Percentiles rank a stretch among this genome's conserved stretches.
These are phyloP conservation scores for Lepidocyrtinus sp. DNA, from an alignment of 2,888 invertebrate species.

Conservation along the genomic window DNA sequence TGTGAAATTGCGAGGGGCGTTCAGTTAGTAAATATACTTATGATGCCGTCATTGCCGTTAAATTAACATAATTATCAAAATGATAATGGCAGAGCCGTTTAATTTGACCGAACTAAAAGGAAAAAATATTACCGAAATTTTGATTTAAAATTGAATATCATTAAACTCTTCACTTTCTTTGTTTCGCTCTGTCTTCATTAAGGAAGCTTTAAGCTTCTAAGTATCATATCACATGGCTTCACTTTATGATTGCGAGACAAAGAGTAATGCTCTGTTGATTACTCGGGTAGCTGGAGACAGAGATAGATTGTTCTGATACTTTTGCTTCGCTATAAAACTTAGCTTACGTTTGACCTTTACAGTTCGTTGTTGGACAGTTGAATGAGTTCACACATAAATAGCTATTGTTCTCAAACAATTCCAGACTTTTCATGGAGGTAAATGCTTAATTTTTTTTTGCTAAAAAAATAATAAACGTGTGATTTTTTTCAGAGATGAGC, in stretches of 20 bases:
- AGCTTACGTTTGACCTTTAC: conserved; percentile 4
- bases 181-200: not conserved
- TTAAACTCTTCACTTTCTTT: conserved; percentile 5
- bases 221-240: not conserved
- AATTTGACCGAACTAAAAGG: not conserved
- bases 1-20: conserved; percentile 15
- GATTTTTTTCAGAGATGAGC: conserved; percentile 54
- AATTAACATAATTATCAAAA: conserved; percentile 11
- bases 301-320: not conserved
- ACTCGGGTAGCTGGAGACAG: too few species aligned
- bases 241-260: conserved; percentile 9
- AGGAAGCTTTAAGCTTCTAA: not conserved
- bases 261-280: not conserved
- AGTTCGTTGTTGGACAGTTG: not conserved
- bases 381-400: not conserved
- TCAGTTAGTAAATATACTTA: not conserved
- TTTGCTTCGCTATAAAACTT: not conserved
- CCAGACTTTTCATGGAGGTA: not conserved
- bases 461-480: not conserved
- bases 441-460: not conserved
- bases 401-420: not conserved
- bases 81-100: not conserved
- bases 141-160: not conserved
- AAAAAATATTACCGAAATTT: not conserved
- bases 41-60: conserved; percentile 16